These are phyloP conservation scores for Microplitis mediator DNA, from an alignment of 1,140 invertebrate species.

Conservation along the genomic window DNA sequence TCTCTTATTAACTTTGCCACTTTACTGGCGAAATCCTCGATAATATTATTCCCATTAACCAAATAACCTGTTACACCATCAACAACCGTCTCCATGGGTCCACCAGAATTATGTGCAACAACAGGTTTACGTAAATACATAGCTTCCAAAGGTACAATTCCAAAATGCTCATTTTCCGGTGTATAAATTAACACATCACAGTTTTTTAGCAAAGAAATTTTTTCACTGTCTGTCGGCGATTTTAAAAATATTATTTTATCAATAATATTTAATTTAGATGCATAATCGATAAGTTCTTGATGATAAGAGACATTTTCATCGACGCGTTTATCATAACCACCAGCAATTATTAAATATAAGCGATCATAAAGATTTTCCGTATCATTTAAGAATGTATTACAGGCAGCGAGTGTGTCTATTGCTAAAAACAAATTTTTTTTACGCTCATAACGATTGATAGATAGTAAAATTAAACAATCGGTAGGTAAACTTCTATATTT, in stretches of 20 bases:
- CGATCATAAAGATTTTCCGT: conserved; percentile 63
- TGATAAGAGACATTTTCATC: conserved; percentile 90
- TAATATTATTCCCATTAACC: conserved; percentile 66
- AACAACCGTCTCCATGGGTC: conserved; percentile 91
- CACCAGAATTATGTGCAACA: conserved; percentile 93
- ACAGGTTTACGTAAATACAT: conserved; percentile 95
- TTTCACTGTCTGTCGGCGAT: conserved; percentile 85
- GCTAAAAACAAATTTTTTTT: conserved; percentile 94
- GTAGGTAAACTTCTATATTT: conserved; percentile 47
- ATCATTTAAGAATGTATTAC: conserved; percentile 64
- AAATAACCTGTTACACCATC: conserved; percentile 90
- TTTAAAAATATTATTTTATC: conserved; percentile 83
- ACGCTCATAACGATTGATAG: conserved; percentile 96
- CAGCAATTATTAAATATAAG: conserved; percentile 90
- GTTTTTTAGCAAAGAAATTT: conserved; percentile 77
- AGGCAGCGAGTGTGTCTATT: conserved; percentile 76
- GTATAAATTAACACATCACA: conserved; percentile 90
- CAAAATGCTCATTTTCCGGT: conserved; percentile 97
- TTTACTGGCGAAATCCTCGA: conserved; percentile 76
- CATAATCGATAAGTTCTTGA: conserved; percentile 74
- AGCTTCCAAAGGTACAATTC: conserved; percentile 98
- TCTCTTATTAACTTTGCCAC: conserved; percentile 75
- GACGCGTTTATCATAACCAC: conserved; percentile 93
- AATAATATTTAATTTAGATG: conserved; percentile 70
- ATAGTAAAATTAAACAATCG: conserved; percentile 79